Evolutionary conservation across 2,113 vertebrate species (phyloP), one percentile per base, ranked within the genome.

Genomic region (Serilophus lunatus): DNA sequence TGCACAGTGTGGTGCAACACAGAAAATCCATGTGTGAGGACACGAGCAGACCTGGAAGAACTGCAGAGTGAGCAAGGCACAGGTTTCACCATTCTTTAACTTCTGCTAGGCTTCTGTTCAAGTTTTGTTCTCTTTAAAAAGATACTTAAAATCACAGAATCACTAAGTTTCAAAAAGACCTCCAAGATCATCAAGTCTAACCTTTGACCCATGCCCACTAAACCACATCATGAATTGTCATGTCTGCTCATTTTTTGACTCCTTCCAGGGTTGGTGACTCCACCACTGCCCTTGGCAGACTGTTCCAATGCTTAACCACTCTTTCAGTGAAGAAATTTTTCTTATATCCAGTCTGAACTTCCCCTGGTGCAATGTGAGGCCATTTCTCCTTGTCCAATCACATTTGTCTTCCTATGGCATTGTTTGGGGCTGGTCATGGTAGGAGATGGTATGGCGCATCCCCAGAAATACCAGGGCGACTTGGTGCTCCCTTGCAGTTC

Each of bases 81-180:
- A 35, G 35, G 13, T 65, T 86, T 79, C 18, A 28, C 23, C 31
- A 28, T 23, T 88, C 78, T 60, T 85, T 70, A 18, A 44, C 60
- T 92, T 90, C 82, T 90, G 71, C 18, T 65, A 60, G 13, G 38
- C 57, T 82, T 82, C 49, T 81, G 19, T 63, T 82, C 28, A 82
- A 36, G 19, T n/a, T 26, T 75, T 65, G 53, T 79, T 23, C 36
- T 51, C 10, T 57, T 51, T 83, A 57, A 76, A 69, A 36, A 36
- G 33, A 45, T 83, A 51, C 17, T 40, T 66, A 47, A 16, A 49
- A 36, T 35, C 45, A 49, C 14, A 69, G 24, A 28, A 28, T 26
- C 12, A 69, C 28, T 35, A 69, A 28, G n/a, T 47, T 35, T 47
- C 42, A 42, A 45, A 66, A 45, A 66, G 33, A 49, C 24, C 12